Evolutionary conservation across 2,113 vertebrate species (phyloP), one percentile per base, ranked within the genome.

Genomic region (Campylorhamphus procurvoides): DNA sequence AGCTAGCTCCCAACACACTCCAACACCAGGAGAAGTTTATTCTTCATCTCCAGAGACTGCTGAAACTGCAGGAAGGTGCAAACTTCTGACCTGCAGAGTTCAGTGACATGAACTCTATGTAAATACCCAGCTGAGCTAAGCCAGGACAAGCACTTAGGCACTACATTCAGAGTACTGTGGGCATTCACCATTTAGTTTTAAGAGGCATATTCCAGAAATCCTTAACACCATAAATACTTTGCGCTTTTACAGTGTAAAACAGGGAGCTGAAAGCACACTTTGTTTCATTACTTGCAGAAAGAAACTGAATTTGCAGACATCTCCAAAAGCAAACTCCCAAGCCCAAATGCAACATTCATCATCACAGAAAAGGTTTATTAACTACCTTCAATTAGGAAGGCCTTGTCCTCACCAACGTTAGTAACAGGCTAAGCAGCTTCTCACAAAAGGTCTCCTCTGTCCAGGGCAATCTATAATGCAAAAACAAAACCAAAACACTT

Each of bases 71-170:
- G 2, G 2, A 60, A 58, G 25, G 4, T 71, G 19, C 28, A 66
- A 87, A 18, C 11, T 6, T 71, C 10, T 3, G 1, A 62, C 24
- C 0, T 27, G 20, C 56, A 33, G 28, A 84, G 4, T 23, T 64
- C 35, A 20, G 18, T 10, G 10, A 62, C 2, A 0, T 4, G 5
- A 78, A 37, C 14, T 69, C 4, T 19, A 5, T 6, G 4, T 39
- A 8, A 79, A 7, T 18, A 79, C 12, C 1, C 39, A 33, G 8
- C 1, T 18, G 4, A 24, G 12, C n/a, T 35, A 6, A 24, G 24
- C 14, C 1, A 2, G 10, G 24, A 39, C 77, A 82, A 75, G 5
- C 5, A 52, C 14, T 59, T 17, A 9, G 18, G 20, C 37, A 14
- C 16, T 46, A 5, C 47, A 76, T 23, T 28, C 10, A 47, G 5